Evolutionary conservation across 2,888 invertebrate genomes (phyloP).

Genomic region (Lithosia quadra): DNA sequence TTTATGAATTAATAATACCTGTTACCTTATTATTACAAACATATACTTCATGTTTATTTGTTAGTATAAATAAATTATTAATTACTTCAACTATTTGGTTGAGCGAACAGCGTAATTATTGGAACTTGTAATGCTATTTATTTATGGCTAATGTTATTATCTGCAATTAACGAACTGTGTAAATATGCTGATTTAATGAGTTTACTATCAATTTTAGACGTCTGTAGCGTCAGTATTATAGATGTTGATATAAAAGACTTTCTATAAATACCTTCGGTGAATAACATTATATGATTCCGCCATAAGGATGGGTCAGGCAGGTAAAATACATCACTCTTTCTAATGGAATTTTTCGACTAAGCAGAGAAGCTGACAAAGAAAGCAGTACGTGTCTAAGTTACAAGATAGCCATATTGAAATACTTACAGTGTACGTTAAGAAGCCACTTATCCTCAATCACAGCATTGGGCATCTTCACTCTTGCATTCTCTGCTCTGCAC

Average conservation of each 20-base stretch:
- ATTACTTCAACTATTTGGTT: background rate
- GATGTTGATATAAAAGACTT: too few relatives aligned
- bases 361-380: too few relatives aligned
- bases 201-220: background rate
- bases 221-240: background rate
- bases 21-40: too few relatives aligned
- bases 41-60: too few relatives aligned
- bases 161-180: background rate
- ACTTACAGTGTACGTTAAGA: slow-evolving; percentile 94
- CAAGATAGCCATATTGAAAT: slow-evolving; percentile 14
- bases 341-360: too few relatives aligned
- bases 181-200: background rate
- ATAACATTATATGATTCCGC: too few relatives aligned
- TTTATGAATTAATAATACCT: too few relatives aligned
- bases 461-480: slow-evolving; percentile 88
- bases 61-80: background rate
- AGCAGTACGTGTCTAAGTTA: too few relatives aligned
- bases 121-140: background rate
- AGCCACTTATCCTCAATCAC: slow-evolving; percentile 93
- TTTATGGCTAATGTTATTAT: background rate
- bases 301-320: too few relatives aligned
- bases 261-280: too few relatives aligned
- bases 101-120: background rate
- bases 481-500: slow-evolving; percentile 92
- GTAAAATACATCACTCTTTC: too few relatives aligned